A percentile compares a stretch with the other conserved stretches of the same genome.
Evolutionary conservation across 2,888 invertebrate species (phyloP).

Genomic region (Pachycephus smyrnensis): DNA sequence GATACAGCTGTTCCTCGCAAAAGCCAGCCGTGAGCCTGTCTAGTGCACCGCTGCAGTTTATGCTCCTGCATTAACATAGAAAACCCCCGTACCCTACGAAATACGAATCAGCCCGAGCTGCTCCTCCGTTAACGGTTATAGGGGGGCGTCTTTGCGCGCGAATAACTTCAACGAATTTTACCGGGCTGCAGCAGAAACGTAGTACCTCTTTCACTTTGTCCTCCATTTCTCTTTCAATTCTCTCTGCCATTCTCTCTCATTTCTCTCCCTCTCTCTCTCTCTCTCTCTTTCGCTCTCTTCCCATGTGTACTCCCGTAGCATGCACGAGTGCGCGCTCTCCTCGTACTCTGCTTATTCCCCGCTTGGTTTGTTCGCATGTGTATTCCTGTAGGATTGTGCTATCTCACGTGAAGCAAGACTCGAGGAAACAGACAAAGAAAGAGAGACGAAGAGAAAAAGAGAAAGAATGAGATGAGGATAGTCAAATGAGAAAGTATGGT

Average conservation of each 20-base stretch:
- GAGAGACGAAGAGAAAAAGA: slow-evolving; percentile 4
- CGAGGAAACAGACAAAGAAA: not conserved
- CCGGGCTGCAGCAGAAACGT: not conserved
- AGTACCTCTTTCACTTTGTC: slow-evolving; percentile 20
- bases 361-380: not conserved
- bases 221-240: slow-evolving; percentile 35
- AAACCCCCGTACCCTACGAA: slow-evolving; percentile 35
- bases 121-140: slow-evolving; percentile 32
- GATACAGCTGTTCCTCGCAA: slow-evolving; percentile 51
- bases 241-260: slow-evolving; percentile 25
- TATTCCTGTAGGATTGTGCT: slow-evolving; percentile 13
- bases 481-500: slow-evolving; percentile 22
- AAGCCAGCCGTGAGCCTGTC: slow-evolving; percentile 36
- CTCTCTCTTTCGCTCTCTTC: slow-evolving; percentile 27
- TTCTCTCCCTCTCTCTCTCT: slow-evolving; percentile 29
- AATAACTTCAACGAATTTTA: slow-evolving; percentile 42
- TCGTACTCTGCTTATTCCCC: slow-evolving; percentile 11
- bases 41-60: slow-evolving; percentile 43
- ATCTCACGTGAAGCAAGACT: slow-evolving; percentile 14
- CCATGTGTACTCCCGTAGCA: not conserved
- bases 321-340: slow-evolving; percentile 2
- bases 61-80: slow-evolving; percentile 55
- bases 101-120: slow-evolving; percentile 48
- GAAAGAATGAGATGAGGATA: slow-evolving; percentile 11
- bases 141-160: slow-evolving; percentile 30